These are phyloP conservation scores for Anser cygnoides DNA, from an alignment of 2,113 vertebrate genomes.

Conservation along the genomic window DNA sequence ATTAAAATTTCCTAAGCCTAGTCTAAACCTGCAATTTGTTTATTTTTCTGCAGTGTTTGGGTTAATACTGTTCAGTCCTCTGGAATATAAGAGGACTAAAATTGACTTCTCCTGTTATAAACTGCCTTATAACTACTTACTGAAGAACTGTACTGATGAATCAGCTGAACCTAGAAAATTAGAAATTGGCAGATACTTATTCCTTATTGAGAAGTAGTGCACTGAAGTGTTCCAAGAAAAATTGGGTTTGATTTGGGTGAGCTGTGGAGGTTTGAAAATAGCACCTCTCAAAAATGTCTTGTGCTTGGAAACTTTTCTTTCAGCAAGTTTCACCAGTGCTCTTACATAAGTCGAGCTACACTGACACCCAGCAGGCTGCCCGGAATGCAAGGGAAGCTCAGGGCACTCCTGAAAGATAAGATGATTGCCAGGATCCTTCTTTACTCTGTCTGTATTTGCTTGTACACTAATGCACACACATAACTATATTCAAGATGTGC, in stretches of 20 bases:
- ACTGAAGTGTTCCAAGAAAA: background rate
- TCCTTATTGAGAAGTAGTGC: conserved; percentile 1
- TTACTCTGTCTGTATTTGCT: background rate
- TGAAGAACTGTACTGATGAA: conserved; percentile 24
- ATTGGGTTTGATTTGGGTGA: conserved; percentile 12
- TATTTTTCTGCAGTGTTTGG: background rate
- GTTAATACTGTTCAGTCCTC: background rate
- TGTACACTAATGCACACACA: fast-evolving
- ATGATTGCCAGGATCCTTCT: background rate
- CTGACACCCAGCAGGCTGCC: background rate
- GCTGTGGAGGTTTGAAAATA: conserved; percentile 26
- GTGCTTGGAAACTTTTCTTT: background rate
- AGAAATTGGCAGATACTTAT: conserved; percentile 3
- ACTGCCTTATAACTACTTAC: background rate
- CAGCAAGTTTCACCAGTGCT: background rate
- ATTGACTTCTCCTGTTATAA: background rate
- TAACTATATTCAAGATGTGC: background rate
- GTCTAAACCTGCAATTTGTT: background rate
- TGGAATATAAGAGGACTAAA: background rate
- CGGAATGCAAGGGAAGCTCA: background rate
- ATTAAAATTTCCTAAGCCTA: background rate
- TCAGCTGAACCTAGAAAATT: conserved; percentile 15
- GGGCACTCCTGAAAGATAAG: background rate
- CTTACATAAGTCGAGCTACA: background rate
- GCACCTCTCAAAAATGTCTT: background rate